Evolutionary conservation across 1,140 invertebrate species (phyloP).

Genomic region (Theocolax elegans): DNA sequence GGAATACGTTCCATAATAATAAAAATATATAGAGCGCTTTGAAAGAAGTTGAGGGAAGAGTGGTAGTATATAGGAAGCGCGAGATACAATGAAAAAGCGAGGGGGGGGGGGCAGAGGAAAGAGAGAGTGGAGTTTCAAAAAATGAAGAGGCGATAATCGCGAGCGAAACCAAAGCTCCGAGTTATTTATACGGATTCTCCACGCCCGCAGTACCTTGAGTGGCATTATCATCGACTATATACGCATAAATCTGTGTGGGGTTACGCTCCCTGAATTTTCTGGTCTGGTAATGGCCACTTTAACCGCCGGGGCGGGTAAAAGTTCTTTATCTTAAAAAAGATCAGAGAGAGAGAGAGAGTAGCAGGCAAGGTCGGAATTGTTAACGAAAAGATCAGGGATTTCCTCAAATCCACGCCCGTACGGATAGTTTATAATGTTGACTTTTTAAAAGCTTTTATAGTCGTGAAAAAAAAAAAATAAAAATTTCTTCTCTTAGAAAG

Average conservation of each 20-base stretch:
- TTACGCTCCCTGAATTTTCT: constrained; percentile 8
- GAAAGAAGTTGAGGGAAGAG: not conserved
- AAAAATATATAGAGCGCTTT: constrained; percentile 13
- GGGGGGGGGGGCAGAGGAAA: not conserved
- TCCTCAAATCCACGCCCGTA: not conserved
- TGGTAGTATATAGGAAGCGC: not conserved
- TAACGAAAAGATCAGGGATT: constrained; percentile 15
- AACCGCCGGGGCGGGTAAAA: no score
- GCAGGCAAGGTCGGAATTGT: not conserved
- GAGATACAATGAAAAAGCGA: not conserved
- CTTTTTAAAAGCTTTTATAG: not conserved
- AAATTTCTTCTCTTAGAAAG: no score
- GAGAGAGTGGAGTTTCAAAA: constrained; percentile 20
- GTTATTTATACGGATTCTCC: constrained; percentile 37
- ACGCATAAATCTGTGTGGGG: not conserved
- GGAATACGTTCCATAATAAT: no score
- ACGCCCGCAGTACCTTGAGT: constrained; percentile 36
- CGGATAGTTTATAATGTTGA: constrained; percentile 22
- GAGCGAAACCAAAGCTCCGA: constrained; percentile 27
- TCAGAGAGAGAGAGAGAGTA: no score
- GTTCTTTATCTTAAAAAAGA: no score
- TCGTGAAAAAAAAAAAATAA: not conserved
- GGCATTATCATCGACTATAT: not conserved
- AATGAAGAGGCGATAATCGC: constrained; percentile 38
- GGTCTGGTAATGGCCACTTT: constrained; percentile 26